Evolutionary conservation across 2,888 invertebrate species (phyloP), one percentile per base, ranked within the genome.

Genomic region (Thelaira solivaga): DNA sequence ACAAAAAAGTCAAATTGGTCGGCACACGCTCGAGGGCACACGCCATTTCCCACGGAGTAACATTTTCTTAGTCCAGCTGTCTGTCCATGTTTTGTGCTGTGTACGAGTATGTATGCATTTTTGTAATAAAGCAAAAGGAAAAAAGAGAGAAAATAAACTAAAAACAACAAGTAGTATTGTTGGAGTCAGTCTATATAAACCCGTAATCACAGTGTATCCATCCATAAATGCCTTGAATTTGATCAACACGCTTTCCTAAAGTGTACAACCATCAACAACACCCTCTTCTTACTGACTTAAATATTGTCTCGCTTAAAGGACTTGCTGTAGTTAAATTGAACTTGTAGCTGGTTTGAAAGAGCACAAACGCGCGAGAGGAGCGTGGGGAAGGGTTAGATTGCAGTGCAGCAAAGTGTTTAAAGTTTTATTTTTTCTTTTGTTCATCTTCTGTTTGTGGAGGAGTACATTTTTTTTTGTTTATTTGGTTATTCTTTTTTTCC

Each of bases 1-100:
- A 59, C 57, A 76, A 78, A 73, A 77, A 77, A 90, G 89, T 88
- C 88, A 89, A 89, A 89, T 89, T 89, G 89, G 90, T 88, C 90
- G 90, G 89, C 90, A 91, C 90, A 91, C 90, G 92, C 92, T 92
- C 90, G 91, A 90, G 92, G 91, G 90, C 90, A 91, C 89, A 90
- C 90, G 90, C 89, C 89, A 90, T 90, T 91, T 91, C 91, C 90
- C 91, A 91, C 91, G 91, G 90, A 90, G 80, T 81, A 83, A 81
- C 85, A 84, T 86, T 87, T 80, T 78, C 74, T 59, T 45, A 62
- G 6, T 26, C 26, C n/a, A n/a, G 26, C 6, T 5, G 71, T 74
- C 47, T 20, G 65, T 61, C 67, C n/a, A n/a, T n/a, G n/a, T n/a
- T 49, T 22, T 43, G 16, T 41, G 29, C 22, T 59, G 26, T 49